These are phyloP conservation scores for Oikopleura dioica DNA, from an alignment of 23 tunicate species.

Conservation along the genomic window DNA sequence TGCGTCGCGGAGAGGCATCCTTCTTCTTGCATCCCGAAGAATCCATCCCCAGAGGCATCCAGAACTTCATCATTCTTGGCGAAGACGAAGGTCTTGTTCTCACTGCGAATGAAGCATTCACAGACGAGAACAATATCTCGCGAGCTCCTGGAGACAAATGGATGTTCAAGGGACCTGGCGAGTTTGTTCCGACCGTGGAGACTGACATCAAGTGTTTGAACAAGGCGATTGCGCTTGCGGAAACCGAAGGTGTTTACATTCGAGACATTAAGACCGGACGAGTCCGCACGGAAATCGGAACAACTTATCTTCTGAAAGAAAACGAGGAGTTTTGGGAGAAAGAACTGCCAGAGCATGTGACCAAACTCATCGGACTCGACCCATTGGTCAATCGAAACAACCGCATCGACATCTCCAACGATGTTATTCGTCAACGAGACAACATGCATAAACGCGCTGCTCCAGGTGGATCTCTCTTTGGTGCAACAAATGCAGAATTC, in stretches of 20 bases:
- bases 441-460: neutral
- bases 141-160: slow-evolving; percentile 76
- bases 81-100: slow-evolving; percentile 80
- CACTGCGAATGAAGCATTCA: slow-evolving; percentile 34
- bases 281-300: slow-evolving; percentile 65
- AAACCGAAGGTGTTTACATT: slow-evolving; percentile 67
- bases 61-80: slow-evolving; percentile 59
- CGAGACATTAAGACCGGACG: slow-evolving; percentile 62
- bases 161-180: slow-evolving; percentile 87
- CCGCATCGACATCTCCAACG: neutral
- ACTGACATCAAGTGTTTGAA: slow-evolving; percentile 29
- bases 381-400: slow-evolving; percentile 45
- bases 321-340: slow-evolving; percentile 89
- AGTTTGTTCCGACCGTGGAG: slow-evolving; percentile 70
- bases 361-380: slow-evolving; percentile 34
- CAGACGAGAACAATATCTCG: slow-evolving; percentile 34
- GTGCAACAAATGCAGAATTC: neutral
- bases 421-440: neutral
- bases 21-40: slow-evolving; percentile 82
- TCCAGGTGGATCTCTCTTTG: neutral
- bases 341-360: slow-evolving; percentile 42
- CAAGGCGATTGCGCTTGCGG: slow-evolving; percentile 52
- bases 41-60: slow-evolving; percentile 38
- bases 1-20: slow-evolving; percentile 65
- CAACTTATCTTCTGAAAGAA: slow-evolving; percentile 74